A percentile compares a stretch with the other conserved stretches of the same genome.
These are phyloP conservation scores for Phrynocephalus guinanensis DNA, from an alignment of 2,797 vertebrate genomes.

Conservation along the genomic window DNA sequence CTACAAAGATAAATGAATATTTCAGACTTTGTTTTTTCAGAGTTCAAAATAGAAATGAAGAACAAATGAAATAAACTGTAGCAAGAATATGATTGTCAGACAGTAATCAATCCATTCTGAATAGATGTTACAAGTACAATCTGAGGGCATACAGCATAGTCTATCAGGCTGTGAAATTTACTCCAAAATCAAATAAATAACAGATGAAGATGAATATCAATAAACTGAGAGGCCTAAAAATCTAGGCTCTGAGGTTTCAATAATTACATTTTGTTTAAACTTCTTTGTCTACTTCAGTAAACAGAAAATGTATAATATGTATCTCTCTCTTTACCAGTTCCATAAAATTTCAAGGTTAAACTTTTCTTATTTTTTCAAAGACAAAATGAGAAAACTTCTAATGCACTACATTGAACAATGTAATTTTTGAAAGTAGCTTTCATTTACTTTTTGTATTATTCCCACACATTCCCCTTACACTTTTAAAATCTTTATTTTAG, in stretches of 20 bases:
- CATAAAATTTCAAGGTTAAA: neutral
- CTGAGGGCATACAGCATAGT: neutral
- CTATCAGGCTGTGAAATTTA: neutral
- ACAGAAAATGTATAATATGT: neutral
- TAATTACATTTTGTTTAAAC: neutral
- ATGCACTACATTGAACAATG: neutral
- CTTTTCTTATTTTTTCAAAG: neutral
- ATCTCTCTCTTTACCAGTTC: neutral
- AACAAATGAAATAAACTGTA: constrained; percentile 38
- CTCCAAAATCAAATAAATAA: neutral
- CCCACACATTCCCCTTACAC: neutral
- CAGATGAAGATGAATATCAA: neutral
- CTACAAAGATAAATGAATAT: constrained; percentile 66
- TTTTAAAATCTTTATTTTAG: neutral
- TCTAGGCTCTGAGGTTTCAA: neutral
- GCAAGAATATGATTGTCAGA: neutral
- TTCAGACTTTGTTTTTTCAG: constrained; percentile 54
- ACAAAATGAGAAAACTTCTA: neutral
- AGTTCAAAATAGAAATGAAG: constrained; percentile 31
- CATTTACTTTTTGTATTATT: neutral
- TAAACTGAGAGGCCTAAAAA: neutral
- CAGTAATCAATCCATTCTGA: constrained; percentile 52
- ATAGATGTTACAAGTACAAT: constrained; percentile 6
- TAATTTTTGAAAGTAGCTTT: no score
- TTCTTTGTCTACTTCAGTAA: neutral